Evolutionary conservation across 2,888 invertebrate genomes (phyloP).

Genomic region (Himalopsyche kuldschensis): DNA sequence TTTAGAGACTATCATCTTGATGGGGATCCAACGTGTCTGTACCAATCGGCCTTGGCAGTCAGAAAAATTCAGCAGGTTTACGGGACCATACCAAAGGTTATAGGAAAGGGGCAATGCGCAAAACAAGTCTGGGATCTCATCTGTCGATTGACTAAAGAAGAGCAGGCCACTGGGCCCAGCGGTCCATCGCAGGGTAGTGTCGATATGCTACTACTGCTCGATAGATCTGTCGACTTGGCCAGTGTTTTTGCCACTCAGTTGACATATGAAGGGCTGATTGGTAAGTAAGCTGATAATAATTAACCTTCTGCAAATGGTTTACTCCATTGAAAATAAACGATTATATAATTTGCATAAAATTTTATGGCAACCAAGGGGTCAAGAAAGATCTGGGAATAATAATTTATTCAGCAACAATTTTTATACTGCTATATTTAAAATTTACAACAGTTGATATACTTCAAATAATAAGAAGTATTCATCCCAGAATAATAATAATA

Average conservation of each 20-base stretch:
- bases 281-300: constrained; percentile 42
- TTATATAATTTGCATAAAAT: too few relatives aligned
- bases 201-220: constrained; percentile 87
- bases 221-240: constrained; percentile 88
- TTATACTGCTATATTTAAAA: too few relatives aligned
- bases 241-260: constrained; percentile 92
- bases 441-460: too few relatives aligned
- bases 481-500: too few relatives aligned
- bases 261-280: constrained; percentile 94
- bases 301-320: too few relatives aligned
- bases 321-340: too few relatives aligned
- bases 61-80: constrained; percentile 84
- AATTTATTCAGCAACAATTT: too few relatives aligned
- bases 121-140: constrained; percentile 88
- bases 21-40: constrained; percentile 85
- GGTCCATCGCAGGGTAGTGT: constrained; percentile 68
- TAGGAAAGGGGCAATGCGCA: constrained; percentile 87
- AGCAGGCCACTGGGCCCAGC: constrained; percentile 52
- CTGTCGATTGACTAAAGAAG: constrained; percentile 71
- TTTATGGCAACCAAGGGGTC: too few relatives aligned
- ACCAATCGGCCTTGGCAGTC: constrained; percentile 84
- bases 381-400: too few relatives aligned
- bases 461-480: too few relatives aligned
- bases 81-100: constrained; percentile 85
- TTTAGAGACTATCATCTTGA: constrained; percentile 81